Percentiles rank a stretch among this genome's conserved stretches.
These are phyloP conservation scores for Hydropsyche betteni DNA, from an alignment of 2,888 invertebrate species.

Conservation along the genomic window DNA sequence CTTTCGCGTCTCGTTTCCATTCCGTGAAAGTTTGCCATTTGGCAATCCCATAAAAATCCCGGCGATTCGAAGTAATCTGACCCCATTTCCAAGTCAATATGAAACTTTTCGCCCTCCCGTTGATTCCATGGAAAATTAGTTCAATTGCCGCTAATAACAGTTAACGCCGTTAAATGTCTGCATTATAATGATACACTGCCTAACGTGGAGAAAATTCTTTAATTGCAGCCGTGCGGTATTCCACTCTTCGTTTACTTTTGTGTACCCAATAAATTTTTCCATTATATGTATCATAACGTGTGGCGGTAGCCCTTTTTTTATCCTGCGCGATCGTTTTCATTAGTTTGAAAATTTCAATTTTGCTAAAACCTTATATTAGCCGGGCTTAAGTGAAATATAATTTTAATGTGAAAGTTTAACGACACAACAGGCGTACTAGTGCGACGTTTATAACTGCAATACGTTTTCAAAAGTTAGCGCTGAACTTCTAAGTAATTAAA, in stretches of 20 bases:
- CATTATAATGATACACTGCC: slow-evolving; percentile 9
- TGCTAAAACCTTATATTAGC: no score
- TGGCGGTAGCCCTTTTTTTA: no score
- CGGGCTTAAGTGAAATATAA: no score
- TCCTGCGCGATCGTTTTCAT: no score
- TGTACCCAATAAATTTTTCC: no score
- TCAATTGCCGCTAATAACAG: slow-evolving; percentile 43
- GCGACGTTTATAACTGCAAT: slow-evolving; percentile 13
- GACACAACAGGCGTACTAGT: background rate
- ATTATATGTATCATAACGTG: no score
- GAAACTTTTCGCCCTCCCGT: slow-evolving; percentile 16
- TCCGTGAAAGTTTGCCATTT: slow-evolving; percentile 11
- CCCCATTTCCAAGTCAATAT: slow-evolving; percentile 33
- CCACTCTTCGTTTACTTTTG: background rate
- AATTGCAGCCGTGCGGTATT: background rate
- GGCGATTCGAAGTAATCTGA: slow-evolving; percentile 30
- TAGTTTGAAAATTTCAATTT: no score
- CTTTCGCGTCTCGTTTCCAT: background rate
- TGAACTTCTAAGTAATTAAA: slow-evolving; percentile 30
- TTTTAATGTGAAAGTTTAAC: slow-evolving; percentile 6
- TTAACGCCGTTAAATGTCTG: slow-evolving; percentile 40
- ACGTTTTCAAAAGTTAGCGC: slow-evolving; percentile 7
- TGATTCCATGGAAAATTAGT: slow-evolving; percentile 36
- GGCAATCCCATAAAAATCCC: slow-evolving; percentile 19
- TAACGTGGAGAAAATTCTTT: background rate